Evolutionary conservation across 2,113 vertebrate species (phyloP).

Genomic region (Eleginops maclovinus): DNA sequence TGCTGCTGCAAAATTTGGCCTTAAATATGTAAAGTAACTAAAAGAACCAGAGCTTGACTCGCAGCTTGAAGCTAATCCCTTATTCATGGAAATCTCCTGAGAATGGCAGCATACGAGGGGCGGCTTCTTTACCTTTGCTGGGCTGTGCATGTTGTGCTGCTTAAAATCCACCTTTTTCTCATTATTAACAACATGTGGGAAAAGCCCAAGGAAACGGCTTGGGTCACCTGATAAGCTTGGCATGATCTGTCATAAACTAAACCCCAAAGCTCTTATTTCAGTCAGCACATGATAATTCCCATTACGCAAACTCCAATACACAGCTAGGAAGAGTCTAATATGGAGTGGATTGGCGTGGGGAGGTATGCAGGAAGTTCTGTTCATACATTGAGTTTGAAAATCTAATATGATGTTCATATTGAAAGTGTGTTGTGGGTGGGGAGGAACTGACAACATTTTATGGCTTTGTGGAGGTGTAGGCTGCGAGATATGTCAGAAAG

Average conservation of each 20-base stretch:
- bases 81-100: conserved; percentile 76
- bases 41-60: conserved; percentile 77
- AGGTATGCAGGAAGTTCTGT: conserved; percentile 49
- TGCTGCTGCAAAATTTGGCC: conserved; percentile 60
- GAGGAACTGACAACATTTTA: conserved; percentile 74
- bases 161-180: conserved; percentile 52
- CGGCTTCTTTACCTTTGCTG: conserved; percentile 59
- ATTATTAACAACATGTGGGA: conserved; percentile 54
- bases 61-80: conserved; percentile 77
- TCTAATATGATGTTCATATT: conserved; percentile 63
- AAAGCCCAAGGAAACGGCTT: conserved; percentile 36
- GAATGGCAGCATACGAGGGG: conserved; percentile 64
- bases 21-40: conserved; percentile 80
- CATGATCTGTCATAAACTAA: conserved; percentile 38
- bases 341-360: conserved; percentile 7
- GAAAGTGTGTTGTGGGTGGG: conserved; percentile 44
- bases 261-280: conserved; percentile 31
- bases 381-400: conserved; percentile 51
- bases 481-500: conserved; percentile 78
- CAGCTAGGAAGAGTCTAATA: conserved; percentile 28
- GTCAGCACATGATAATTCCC: conserved; percentile 7
- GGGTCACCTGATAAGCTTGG: conserved; percentile 56
- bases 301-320: background rate
- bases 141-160: conserved; percentile 41
- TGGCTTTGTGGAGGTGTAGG: conserved; percentile 73